phyloP scores from a whole-genome alignment of 2,113 vertebrate genomes.

The Zosterops japonicus region DNA sequence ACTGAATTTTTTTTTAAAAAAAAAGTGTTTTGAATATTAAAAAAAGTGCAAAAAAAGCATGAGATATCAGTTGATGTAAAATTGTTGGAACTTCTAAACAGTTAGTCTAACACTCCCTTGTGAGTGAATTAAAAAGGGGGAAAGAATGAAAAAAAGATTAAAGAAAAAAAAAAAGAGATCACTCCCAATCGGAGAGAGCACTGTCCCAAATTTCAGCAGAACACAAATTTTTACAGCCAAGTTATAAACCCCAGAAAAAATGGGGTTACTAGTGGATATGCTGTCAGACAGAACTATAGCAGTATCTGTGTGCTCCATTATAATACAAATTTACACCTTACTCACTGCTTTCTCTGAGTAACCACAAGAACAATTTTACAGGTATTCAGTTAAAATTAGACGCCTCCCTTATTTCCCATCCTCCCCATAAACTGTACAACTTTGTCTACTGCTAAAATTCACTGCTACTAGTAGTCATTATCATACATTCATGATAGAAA shows the following conservation, averaged over 20 bases:
- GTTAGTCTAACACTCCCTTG: not conserved
- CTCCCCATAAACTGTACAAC: conserved; percentile 27
- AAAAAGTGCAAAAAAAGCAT: conserved; percentile 69
- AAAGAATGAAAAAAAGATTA: conserved; percentile 1
- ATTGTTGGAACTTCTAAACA: conserved; percentile 38
- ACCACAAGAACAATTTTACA: not conserved
- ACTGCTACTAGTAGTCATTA: conserved; percentile 16
- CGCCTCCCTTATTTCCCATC: conserved; percentile 22
- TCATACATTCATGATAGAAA: conserved; percentile 64
- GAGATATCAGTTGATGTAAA: conserved; percentile 38
- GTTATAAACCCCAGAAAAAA: conserved; percentile 70
- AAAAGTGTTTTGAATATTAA: not conserved
- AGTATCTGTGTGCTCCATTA: conserved; percentile 24
- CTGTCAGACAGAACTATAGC: conserved; percentile 9
- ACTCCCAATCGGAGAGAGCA: conserved; percentile 64
- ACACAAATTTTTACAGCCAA: conserved; percentile 50
- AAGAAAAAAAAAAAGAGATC: conserved; percentile 44
- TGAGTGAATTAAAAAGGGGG: conserved; percentile 27
- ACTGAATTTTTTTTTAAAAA: not conserved
- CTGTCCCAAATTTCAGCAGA: conserved; percentile 70
- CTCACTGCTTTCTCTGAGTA: not conserved
- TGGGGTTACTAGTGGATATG: conserved; percentile 13
- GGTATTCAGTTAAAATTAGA: not conserved
- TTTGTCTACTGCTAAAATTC: conserved; percentile 13
- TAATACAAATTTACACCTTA: conserved; percentile 58